Base-by-base conservation (phyloP, 1,140 invertebrate species). In the Chrysoperla carnea region DNA sequence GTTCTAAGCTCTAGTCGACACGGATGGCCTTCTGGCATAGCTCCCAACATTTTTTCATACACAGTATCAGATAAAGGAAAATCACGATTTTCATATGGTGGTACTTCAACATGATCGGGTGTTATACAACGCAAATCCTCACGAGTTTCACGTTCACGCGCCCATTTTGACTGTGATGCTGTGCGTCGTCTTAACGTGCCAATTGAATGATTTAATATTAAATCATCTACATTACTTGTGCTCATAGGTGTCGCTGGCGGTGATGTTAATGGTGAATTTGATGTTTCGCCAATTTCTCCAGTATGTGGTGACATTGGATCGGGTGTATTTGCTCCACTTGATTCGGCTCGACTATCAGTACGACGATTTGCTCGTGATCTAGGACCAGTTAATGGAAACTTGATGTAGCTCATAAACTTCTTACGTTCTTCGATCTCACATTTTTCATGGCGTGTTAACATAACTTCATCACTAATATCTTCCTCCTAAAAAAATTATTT, bases 391-490 rank as follows among this genome's bases (percentile, higher is more conserved):
- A 67, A 58, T n/a, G 72, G 70, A 51, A 76, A 63, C 54, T 80
- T 78, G 4, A 81, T 61, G 48, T 78, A 79, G 50, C 70, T 74
- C 48, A 78, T 68, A 58, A 84, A 89, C 39, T 81, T 76, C 52
- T 78, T 81, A 40, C 76, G 74, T 60, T 92, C 87, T 46, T 80
- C 74, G 6, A 69, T 61, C 63, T 91, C 85, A 51, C 78, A 81
- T 36, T 73, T 71, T 29, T 75, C 70, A 57, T 92, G 87, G 13
- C 85, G 68, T 23, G 62, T 55, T 5, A 63, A 52, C 51, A 78
- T 74, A 1, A 72, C 69, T 44, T 78, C 75, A 44, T 90, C 84
- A 11, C 77, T 78, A 44, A 86, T 58, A 60, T 89, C 84, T 63
- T 89, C 86, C 29, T 70, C 64, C 76, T 82, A 45, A 1, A 56